phyloP scores from a whole-genome alignment of 2,797 vertebrate species.

The Pangasius mekongensis region DNA sequence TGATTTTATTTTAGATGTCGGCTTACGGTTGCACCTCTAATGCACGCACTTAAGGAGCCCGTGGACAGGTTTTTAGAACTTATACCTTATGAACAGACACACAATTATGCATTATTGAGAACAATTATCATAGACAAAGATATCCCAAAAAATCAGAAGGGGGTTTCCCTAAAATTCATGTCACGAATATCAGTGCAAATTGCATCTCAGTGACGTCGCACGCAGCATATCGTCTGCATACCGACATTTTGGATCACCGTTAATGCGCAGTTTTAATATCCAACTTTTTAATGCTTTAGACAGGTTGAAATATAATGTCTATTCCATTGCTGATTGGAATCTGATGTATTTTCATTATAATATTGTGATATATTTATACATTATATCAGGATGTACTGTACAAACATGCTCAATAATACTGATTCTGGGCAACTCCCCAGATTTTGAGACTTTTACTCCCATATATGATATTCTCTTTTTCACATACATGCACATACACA shows the following conservation, averaged over 20 bases:
- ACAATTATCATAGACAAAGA: neutral
- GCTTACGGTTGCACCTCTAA: neutral
- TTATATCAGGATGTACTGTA: neutral
- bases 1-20: neutral
- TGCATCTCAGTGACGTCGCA: neutral
- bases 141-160: neutral
- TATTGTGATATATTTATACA: neutral
- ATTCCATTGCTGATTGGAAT: neutral
- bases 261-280: neutral
- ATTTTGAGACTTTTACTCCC: constrained; percentile 29
- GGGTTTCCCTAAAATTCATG: neutral
- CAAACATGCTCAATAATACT: neutral
- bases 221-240: too few species aligned
- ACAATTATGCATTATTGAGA: neutral
- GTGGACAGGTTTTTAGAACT: too few species aligned
- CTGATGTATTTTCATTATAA: neutral
- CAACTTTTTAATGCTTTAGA: neutral
- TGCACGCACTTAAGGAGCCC: too few species aligned
- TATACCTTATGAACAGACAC: too few species aligned
- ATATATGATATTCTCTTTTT: neutral
- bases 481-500: neutral
- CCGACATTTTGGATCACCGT: neutral
- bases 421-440: constrained; percentile 6
- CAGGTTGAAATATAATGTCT: neutral
- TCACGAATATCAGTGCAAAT: neutral